A percentile compares a stretch with the other conserved stretches of the same genome.
Conservation (phyloP, 2,113 vertebrate genomes). For the Cinclus cinclus region DNA sequence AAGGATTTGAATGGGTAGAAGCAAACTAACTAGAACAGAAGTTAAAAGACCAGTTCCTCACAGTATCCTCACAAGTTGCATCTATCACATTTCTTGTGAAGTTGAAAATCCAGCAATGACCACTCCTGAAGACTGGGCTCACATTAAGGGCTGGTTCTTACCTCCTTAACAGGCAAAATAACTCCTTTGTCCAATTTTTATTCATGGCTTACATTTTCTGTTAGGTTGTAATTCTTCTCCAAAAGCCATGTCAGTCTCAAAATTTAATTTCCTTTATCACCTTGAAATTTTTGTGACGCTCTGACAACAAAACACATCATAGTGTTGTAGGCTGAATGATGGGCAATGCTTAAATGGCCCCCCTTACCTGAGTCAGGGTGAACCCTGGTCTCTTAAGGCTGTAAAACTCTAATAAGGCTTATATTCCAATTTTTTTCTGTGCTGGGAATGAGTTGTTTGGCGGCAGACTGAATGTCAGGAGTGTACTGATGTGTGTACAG, state of each 20-base stretch:
- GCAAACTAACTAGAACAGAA: not conserved
- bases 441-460: not conserved
- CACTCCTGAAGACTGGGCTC: not conserved
- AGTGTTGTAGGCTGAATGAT: not conserved
- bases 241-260: not conserved
- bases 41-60: not conserved
- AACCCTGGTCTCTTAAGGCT: rapidly evolving
- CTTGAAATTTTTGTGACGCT: not conserved
- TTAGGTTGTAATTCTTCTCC: not conserved
- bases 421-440: not conserved
- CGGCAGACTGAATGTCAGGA: not conserved
- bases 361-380: not conserved
- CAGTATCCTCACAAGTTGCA: not conserved
- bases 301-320: not conserved
- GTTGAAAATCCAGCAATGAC: not conserved
- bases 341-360: not conserved
- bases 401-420: rapidly evolving
- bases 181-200: no score
- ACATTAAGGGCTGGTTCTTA: not conserved
- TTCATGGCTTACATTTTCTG: not conserved
- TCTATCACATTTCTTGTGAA: not conserved
- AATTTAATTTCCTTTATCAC: not conserved
- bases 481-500: no score
- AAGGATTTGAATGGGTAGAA: not conserved
- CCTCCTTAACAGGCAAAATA: not conserved